These are phyloP conservation scores for Mercenaria mercenaria DNA, from an alignment of 1,140 invertebrate genomes.

Conservation along the genomic window DNA sequence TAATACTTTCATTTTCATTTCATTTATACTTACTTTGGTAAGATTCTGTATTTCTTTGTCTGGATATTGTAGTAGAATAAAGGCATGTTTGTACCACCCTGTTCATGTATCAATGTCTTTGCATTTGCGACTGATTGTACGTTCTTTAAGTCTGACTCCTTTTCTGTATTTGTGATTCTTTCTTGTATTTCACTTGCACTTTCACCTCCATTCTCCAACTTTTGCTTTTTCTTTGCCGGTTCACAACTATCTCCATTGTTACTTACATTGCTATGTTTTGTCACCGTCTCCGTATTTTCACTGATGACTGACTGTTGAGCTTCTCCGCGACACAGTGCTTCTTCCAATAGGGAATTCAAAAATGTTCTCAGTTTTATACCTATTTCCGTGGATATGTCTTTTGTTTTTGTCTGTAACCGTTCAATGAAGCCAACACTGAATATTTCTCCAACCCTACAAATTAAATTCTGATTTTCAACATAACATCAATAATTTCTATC, in stretches of 20 bases:
- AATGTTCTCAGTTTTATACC: slow-evolving; percentile 4
- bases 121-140: too few species aligned
- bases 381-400: neutral
- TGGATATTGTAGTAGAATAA: slow-evolving; percentile 56
- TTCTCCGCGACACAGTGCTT: slow-evolving; percentile 25
- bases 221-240: neutral
- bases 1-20: too few species aligned
- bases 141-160: neutral
- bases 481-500: too few species aligned
- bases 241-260: neutral
- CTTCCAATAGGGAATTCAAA: neutral
- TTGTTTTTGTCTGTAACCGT: neutral
- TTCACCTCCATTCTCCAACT: slow-evolving; percentile 2
- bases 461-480: too few species aligned
- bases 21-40: slow-evolving; percentile 60
- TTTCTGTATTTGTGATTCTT: neutral
- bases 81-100: slow-evolving; percentile 5
- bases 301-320: neutral
- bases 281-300: neutral
- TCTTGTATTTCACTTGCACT: neutral
- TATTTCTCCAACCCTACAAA: slow-evolving; percentile 48
- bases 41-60: neutral
- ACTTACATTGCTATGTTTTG: neutral
- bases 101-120: neutral
- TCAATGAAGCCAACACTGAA: slow-evolving; percentile 4